Conservation (phyloP, 2,113 vertebrate genomes). For the Myotis yumanensis region DNA sequence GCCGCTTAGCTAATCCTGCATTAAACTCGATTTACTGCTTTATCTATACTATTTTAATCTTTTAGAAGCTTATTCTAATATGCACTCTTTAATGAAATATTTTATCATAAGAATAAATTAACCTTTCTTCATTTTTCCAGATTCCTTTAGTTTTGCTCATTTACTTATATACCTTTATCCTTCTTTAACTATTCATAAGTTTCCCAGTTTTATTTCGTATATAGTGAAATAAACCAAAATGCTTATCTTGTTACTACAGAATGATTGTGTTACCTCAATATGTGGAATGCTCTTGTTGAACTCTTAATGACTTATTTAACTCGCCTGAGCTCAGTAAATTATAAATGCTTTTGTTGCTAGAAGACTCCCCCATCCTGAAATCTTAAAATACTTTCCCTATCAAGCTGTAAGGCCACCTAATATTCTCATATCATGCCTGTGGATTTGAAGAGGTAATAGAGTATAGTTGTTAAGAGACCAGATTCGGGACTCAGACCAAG, state of each 20-base stretch:
- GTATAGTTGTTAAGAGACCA: background rate
- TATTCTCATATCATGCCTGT: background rate
- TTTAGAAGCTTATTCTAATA: conserved; percentile 60
- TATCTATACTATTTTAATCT: conserved; percentile 54
- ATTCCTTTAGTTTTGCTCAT: conserved; percentile 33
- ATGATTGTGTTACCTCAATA: conserved; percentile 12
- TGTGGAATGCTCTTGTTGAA: background rate
- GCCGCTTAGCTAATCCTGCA: conserved; percentile 57
- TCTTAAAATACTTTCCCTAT: background rate
- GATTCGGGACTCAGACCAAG: background rate
- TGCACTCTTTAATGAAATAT: conserved; percentile 61
- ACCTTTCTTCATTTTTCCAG: conserved; percentile 47
- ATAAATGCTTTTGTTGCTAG: conserved; percentile 6
- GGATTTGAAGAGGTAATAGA: background rate
- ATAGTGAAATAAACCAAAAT: conserved; percentile 12
- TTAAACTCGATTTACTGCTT: conserved; percentile 53
- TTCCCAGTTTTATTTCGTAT: conserved; percentile 35
- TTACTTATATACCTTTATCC: conserved; percentile 34
- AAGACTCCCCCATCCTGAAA: background rate
- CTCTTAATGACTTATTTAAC: background rate
- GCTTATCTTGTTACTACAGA: conserved; percentile 45
- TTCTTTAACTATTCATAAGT: conserved; percentile 47
- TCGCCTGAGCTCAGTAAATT: background rate
- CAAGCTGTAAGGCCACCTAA: background rate
- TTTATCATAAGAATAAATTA: conserved; percentile 51